phyloP scores from a whole-genome alignment of 2,888 invertebrate genomes.

The Listrodromus nycthemerus region DNA sequence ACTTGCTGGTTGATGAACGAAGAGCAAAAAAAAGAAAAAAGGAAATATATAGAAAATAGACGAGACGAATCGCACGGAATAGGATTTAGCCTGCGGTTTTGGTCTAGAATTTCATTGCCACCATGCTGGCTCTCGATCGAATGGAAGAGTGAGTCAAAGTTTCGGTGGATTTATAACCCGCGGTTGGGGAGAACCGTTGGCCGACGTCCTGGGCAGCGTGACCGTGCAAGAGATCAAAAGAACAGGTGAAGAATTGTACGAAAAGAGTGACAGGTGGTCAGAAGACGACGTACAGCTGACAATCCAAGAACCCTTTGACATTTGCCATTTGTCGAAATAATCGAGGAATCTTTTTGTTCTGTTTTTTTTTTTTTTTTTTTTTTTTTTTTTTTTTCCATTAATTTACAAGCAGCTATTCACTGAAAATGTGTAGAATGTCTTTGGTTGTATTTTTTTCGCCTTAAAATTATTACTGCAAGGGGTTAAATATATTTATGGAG shows the following conservation, averaged over 20 bases:
- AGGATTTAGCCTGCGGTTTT: conserved; percentile 41
- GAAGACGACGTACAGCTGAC: conserved; percentile 32
- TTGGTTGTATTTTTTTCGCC: not conserved
- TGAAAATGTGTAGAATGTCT: not conserved
- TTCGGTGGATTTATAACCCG: conserved; percentile 65
- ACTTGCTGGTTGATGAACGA: not conserved
- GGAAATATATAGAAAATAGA: conserved; percentile 17
- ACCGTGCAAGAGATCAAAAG: conserved; percentile 41
- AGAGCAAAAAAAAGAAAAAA: conserved; percentile 19
- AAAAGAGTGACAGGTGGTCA: conserved; percentile 28
- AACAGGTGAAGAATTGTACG: conserved; percentile 14
- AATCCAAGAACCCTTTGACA: conserved; percentile 15
- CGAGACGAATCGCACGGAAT: conserved; percentile 41
- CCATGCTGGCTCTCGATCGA: conserved; percentile 40
- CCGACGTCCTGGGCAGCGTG: conserved; percentile 36
- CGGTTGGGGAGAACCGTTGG: conserved; percentile 61
- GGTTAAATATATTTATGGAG: conserved; percentile 11
- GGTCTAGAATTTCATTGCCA: conserved; percentile 31
- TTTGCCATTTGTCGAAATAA: not conserved
- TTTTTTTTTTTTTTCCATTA: not conserved
- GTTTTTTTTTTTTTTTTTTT: not conserved
- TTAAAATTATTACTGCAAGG: conserved; percentile 31
- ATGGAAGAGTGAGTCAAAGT: conserved; percentile 36
- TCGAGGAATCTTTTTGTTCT: not conserved
- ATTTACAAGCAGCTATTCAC: not conserved